Evolutionary conservation across 2,888 invertebrate species (phyloP), one percentile per base, ranked within the genome.

Genomic region (Lepidochrysops patricia): DNA sequence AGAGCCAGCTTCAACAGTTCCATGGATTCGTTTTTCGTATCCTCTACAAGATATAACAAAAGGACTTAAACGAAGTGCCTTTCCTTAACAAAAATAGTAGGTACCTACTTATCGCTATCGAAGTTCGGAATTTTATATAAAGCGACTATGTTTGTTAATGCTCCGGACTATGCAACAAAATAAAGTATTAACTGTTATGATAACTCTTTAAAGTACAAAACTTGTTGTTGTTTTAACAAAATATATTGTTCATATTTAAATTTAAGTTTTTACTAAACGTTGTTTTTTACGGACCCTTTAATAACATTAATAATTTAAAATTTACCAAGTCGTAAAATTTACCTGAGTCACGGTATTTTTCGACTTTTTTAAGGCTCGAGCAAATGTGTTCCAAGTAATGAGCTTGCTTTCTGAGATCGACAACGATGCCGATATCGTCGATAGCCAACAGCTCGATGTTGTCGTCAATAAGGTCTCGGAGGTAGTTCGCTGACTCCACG

Each of bases 401-500:
- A 0, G 71, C 67, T 58, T 72, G 75, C 35, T 80, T 79, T 57
- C 81, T 76, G 26, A 90, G 68, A 64, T 88, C 85, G 0, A 90
- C 76, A 0, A 86, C 79, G 12, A 91, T 90, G 0, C 90, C 90
- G 2, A 90, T 87, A 0, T 91, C 92, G 57, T 90, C 89, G 57
- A 86, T 78, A 0, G 77, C 75, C 2, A 90, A 72, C 0, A 90
- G 74, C 63, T 89, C 82, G 6, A 88, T 77, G 63, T 93, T 92
- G 26, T 91, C 86, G 23, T 91, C 84, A 19, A 93, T 81, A 0
- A 93, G 76, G 66, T 91, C 88, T 66, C 79, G 79, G 0, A 93
- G 68, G 67, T 90, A 92, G 35, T 76, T 74, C 0, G 90, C 84
- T 0, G 92, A 84, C 62, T 89, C 88, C 0, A 62, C 58, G 63